Base-by-base conservation (phyloP, 2,797 vertebrate species). In the Gymnothorax reevesii region DNA sequence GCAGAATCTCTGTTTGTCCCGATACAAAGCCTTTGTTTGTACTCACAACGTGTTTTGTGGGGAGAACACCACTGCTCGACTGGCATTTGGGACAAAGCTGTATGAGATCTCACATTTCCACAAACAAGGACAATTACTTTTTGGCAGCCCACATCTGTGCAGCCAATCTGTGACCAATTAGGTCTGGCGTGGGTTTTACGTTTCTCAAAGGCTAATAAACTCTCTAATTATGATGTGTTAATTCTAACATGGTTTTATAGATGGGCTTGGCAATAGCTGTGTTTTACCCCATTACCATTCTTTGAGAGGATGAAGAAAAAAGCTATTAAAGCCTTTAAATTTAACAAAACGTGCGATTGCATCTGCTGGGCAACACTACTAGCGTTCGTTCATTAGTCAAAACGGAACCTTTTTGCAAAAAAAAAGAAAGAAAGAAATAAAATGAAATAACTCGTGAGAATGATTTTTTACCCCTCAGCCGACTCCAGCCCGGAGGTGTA, bases 231-330 rank as follows among this genome's bases (percentile, higher is more conserved):
- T 94, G 92, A 93, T 95, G 94, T 94, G 92, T 92, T 95, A 89
- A 92, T 94, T 93, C 93, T 94, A 94, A 94, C 93, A 88, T 90
- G 90, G 86, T 93, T 94, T 96, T 95, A 96, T 94, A 95, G 94
- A 95, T 94, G 92, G 92, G 92, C 91, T 91, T 87, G 86, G 88
- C 89, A 88, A 90, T 83, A 4, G 89, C 89, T 89, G 91, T 90
- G 91, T 88, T 87, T 87, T 88, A 89, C 87, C 85, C 89, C 83
- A 87, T 90, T 89, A 90, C 89, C 90, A 91, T 88, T 92, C 93
- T 91, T 92, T 91, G 88, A 91, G 92, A 93, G 33, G 5, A 15
- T 42, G 17, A 75, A 75, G 27, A 94, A 91, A 89, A 90, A 91
- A 89, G 93, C 90, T 89, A 89, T 87, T 90, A 92, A 90, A 93